Percentiles rank a stretch among this genome's conserved stretches.
Conservation (phyloP, 2,888 invertebrate genomes). For the Leptinotarsa juncta region DNA sequence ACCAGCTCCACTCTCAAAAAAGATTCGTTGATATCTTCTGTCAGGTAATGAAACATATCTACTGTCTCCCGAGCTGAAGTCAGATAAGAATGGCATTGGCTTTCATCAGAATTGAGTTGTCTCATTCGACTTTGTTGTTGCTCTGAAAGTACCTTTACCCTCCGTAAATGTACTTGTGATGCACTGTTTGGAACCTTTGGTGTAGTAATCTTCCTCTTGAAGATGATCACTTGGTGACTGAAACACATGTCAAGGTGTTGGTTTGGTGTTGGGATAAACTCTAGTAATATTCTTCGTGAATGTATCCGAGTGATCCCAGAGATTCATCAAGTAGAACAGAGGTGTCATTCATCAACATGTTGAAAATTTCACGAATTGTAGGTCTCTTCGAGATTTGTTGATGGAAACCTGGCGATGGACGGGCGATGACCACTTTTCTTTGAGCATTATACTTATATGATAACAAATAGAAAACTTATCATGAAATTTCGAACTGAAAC, state of each 20-base stretch:
- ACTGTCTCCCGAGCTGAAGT: constrained; percentile 95
- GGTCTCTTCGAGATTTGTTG: constrained; percentile 89
- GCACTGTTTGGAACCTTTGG: too few relatives aligned
- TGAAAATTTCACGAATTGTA: constrained; percentile 96
- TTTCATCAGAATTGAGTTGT: constrained; percentile 84
- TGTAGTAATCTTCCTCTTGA: too few relatives aligned
- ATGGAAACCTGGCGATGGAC: constrained; percentile 88
- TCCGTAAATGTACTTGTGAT: too few relatives aligned
- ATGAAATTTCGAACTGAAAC: constrained; percentile 98
- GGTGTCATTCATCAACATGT: constrained; percentile 98
- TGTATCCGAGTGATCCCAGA: constrained; percentile 88
- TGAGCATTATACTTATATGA: constrained; percentile 96
- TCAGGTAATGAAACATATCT: constrained; percentile 97
- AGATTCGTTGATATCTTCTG: constrained; percentile 93
- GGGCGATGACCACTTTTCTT: constrained; percentile 94
- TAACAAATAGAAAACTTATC: constrained; percentile 99
- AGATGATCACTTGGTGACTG: too few relatives aligned
- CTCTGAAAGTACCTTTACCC: constrained; percentile 75
- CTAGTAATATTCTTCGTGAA: constrained; percentile 72
- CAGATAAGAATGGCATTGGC: constrained; percentile 90
- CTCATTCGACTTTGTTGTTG: constrained; percentile 81
- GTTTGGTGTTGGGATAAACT: too few relatives aligned
- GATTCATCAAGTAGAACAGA: constrained; percentile 97
- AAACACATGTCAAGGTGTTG: too few relatives aligned
- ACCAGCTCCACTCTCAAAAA: constrained; percentile 94